Base-by-base conservation (phyloP, 2,113 vertebrate species). In the Callaeas wilsoni region DNA sequence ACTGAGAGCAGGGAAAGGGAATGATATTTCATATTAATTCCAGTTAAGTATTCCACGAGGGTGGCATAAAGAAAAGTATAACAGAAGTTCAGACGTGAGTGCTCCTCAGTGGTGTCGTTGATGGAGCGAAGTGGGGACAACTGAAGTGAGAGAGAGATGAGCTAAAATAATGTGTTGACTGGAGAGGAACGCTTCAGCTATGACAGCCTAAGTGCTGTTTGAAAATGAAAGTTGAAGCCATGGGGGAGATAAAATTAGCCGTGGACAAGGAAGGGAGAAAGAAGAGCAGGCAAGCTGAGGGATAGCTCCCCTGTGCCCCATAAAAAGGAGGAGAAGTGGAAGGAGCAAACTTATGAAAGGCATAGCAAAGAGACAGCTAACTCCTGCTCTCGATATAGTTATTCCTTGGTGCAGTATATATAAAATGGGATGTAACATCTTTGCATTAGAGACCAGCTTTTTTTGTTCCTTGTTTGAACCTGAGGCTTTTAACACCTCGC, bases 231-330 rank as follows among this genome's bases (percentile, higher is more conserved):
- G 71, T 81, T 87, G 92, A 96, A 96, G 92, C 94, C 93, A 90
- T 93, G 83, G 88, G 94, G 92, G 90, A 95, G 71, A 90, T 96
- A 95, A 96, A 96, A 96, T 95, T 96, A 96, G 83, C 94, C 67
- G 63, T n/a, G 29, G 88, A 93, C 68, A 78, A 70, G 88, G 90
- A 42, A 78, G 85, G 78, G 78, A 95, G 90, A 90, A 92, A 86
- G 93, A 84, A 93, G 77, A 94, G 85, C 82, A 47, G 82, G 73
- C 23, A 1, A 75, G 87, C 39, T 91, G 90, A 96, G 79, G 69
- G 71, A 95, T 91, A 13, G 90, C 88, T 94, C 95, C 89, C 93
- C 46, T 77, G 96, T 92, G 96, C 76, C 90, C 71, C 37, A 22
- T 96, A 92, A 93, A 91, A 79, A 49, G 42, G 67, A 89, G 71